Evolutionary conservation across 2,888 invertebrate genomes (phyloP).

Genomic region (Stenodera caucasica): DNA sequence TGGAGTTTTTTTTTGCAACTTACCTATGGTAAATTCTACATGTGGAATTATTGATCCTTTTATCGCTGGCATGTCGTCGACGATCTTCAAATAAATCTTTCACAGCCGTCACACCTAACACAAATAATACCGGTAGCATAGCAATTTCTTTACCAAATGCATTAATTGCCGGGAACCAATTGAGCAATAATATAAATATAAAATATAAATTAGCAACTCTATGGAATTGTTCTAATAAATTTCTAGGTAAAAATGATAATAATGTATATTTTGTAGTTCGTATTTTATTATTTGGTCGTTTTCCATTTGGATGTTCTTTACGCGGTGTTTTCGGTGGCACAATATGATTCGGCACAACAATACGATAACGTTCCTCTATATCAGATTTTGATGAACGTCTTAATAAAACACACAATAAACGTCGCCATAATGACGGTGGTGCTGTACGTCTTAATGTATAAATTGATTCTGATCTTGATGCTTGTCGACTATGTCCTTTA

Average conservation of each 20-base stretch:
- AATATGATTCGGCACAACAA: constrained; percentile 83
- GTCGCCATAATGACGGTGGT: constrained; percentile 72
- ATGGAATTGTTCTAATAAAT: constrained; percentile 96
- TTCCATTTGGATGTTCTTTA: constrained; percentile 82
- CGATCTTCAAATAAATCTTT: constrained; percentile 96
- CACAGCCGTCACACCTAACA: constrained; percentile 89
- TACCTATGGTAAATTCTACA: constrained; percentile 92
- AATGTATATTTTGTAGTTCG: constrained; percentile 94
- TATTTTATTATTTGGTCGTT: constrained; percentile 80
- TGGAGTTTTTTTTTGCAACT: constrained; percentile 43
- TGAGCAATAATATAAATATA: constrained; percentile 92
- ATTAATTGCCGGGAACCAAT: constrained; percentile 93
- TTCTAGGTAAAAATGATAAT: constrained; percentile 92
- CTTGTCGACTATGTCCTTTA: constrained; percentile 81
- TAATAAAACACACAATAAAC: constrained; percentile 65
- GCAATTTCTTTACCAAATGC: constrained; percentile 96
- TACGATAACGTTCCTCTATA: constrained; percentile 58
- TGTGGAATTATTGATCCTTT: constrained; percentile 89
- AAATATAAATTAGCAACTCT: constrained; percentile 97
- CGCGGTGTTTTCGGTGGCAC: constrained; percentile 79
- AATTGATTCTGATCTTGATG: constrained; percentile 85
- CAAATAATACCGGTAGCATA: constrained; percentile 93
- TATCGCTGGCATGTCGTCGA: constrained; percentile 85
- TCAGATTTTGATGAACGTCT: constrained; percentile 65
- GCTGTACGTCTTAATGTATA: constrained; percentile 81